Evolutionary conservation across 2,888 invertebrate genomes (phyloP), one percentile per base, ranked within the genome.

Genomic region (Acleris holmiana): DNA sequence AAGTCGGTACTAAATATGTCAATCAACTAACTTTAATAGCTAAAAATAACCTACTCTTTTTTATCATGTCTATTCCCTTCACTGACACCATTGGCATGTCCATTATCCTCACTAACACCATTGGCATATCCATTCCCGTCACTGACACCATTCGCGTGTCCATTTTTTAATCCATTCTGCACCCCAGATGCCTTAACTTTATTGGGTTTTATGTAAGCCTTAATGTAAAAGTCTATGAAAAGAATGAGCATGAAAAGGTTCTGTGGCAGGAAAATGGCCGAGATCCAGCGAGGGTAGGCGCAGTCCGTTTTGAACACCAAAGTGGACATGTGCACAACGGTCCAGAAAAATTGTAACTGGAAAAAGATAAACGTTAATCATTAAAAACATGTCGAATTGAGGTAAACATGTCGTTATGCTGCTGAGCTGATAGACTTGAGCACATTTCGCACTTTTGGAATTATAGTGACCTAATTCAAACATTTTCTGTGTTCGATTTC

Each of bases 171-270:
- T 18, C 48, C 19, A 8, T 62, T 63, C 51, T 53, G 62, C 64
- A 53, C 44, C 7, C 15, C 10, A 40, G 29, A 48, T 17, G 65
- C 49, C 49, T 69, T 46, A 2, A 60, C 21, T 53, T 73, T 75
- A 0, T 84, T 82, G 68, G 89, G 90, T 18, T 67, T 82, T 1
- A 94, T 73, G 73, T 96, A 96, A 0, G 94, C 76, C 73, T 94
- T 94, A 54, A 93, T 93, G 70, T 96, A 96, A 78, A 96, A 96
- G 65, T 96, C 95, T 0, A 87, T 75, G 75, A 96, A 96, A 2
- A 96, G 81, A 3, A 94, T 73, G 0, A 95, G 84, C 93, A 96
- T 95, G 73, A 95, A 94, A 0, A 94, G 46, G 77, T 95, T 94
- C 76, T 96, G 96, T 0, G 95, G 94, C 0, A 95, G 78, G 51